Percentiles rank a stretch among this genome's conserved stretches.
Conservation (phyloP, 2,113 vertebrate species). For the Tricholaema leucomelas region DNA sequence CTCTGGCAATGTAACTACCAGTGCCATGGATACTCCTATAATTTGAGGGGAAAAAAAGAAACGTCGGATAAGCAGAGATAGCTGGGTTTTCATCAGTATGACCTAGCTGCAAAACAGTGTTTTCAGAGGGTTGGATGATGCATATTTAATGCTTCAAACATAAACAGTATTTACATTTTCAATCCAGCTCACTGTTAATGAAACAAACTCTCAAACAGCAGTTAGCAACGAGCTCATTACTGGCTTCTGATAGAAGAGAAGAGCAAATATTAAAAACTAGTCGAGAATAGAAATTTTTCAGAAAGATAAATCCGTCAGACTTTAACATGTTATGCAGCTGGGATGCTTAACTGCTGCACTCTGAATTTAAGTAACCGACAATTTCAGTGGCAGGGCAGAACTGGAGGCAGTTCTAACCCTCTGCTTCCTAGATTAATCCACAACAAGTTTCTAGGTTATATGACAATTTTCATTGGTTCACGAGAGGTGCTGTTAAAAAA, state of each 20-base stretch:
- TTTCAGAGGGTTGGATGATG: neutral
- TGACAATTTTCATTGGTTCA: neutral
- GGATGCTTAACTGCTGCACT: neutral
- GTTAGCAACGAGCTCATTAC: neutral
- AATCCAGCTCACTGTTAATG: neutral
- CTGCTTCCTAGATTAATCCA: neutral
- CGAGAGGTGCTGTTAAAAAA: neutral
- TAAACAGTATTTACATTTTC: neutral
- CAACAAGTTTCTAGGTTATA: neutral
- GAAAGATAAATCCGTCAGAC: neutral
- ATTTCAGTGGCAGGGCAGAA: neutral
- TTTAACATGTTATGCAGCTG: neutral
- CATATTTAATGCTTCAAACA: neutral
- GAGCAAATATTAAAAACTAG: neutral
- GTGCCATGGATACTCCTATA: accelerated
- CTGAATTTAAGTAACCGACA: too few species aligned
- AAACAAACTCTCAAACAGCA: neutral
- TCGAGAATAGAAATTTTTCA: neutral
- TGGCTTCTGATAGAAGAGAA: neutral
- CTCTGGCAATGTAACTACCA: neutral
- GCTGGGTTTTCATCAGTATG: neutral
- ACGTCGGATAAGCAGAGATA: neutral
- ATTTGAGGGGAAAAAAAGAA: neutral
- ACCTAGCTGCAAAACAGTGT: neutral
- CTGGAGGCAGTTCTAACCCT: neutral